Base-by-base conservation (phyloP, 2,888 invertebrate genomes). In the Laspeyria flexula region DNA sequence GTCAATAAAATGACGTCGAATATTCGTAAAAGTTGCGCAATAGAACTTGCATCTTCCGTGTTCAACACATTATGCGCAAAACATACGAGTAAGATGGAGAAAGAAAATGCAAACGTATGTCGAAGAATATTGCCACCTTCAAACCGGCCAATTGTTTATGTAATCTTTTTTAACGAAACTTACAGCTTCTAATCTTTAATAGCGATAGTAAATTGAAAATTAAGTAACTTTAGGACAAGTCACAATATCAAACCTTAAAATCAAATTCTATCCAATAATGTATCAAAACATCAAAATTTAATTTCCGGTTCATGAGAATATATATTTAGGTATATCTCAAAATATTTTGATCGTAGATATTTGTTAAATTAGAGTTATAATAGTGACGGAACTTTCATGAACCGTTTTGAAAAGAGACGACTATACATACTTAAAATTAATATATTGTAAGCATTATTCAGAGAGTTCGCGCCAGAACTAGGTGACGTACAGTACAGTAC, bases 171-270 rank as follows among this genome's bases (percentile, higher is more conserved):
- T 64, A 61, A 69, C 56, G 55, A 69, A 70, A 66, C 67, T 67
- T 63, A 69, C 69, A 77, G 76, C 75, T 74, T 78, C 73, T 77
- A 76, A 78, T 73, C 50, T 76, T 79, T 81, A 77, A 72, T 78
- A 82, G 78, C 79, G 68, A 84, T 74, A 81, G 73, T 77, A 72
- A 72, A 75, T 78, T 75, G 64, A 75, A 82, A 83, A 80, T 75
- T 70, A 74, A 77, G 74, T 77, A 73, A 75, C 62, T 72, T 82
- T 78, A 77, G 72, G 80, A 86, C 83, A 79, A 83, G 73, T 81
- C 80, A 86, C 86, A 81, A 86, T 88, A 86, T 85, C 81, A 84
- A 86, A 85, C 74, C 71, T 82, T 84, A 73, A 79, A 85, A 84
- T 82, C 77, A 65, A 59, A 61, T 55, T 44, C 56, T 58, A 56